Percentiles rank a stretch among this genome's conserved stretches.
These are phyloP conservation scores for Martes martes DNA, from an alignment of 2,113 vertebrate genomes.

Conservation along the genomic window DNA sequence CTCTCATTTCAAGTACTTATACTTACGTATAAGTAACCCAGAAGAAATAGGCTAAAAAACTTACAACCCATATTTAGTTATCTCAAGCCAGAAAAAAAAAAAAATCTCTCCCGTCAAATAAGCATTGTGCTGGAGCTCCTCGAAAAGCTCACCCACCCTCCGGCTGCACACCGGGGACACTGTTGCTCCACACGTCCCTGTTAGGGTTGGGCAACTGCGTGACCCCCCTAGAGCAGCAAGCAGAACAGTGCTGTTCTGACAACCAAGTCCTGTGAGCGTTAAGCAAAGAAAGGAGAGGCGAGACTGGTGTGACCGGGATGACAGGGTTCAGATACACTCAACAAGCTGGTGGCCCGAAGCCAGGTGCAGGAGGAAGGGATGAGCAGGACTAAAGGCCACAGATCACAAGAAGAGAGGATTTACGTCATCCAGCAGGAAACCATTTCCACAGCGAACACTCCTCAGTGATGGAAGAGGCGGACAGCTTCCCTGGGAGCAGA, in stretches of 20 bases:
- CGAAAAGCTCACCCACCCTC: not conserved
- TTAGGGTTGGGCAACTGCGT: not conserved
- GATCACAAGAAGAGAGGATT: not conserved
- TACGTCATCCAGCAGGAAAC: not conserved
- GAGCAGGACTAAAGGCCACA: not conserved
- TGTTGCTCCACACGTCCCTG: rapidly evolving
- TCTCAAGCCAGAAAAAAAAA: not conserved
- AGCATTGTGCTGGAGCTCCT: not conserved
- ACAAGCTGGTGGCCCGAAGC: not conserved
- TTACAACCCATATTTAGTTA: not conserved
- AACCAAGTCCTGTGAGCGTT: not conserved
- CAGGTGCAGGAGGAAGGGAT: not conserved
- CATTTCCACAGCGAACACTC: not conserved
- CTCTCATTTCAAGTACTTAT: not conserved
- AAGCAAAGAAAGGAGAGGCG: not conserved
- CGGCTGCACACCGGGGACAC: not conserved
- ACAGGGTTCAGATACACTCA: not conserved
- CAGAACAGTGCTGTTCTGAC: not conserved
- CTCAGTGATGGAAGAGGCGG: not conserved
- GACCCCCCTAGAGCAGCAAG: not conserved
- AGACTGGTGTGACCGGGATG: not conserved
- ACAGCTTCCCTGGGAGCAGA: not conserved
- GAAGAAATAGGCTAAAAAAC: not conserved
- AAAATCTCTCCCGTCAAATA: not conserved
- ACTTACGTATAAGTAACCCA: not conserved